Evolutionary conservation across 2,113 vertebrate species (phyloP).

Genomic region (Daboia siamensis): DNA sequence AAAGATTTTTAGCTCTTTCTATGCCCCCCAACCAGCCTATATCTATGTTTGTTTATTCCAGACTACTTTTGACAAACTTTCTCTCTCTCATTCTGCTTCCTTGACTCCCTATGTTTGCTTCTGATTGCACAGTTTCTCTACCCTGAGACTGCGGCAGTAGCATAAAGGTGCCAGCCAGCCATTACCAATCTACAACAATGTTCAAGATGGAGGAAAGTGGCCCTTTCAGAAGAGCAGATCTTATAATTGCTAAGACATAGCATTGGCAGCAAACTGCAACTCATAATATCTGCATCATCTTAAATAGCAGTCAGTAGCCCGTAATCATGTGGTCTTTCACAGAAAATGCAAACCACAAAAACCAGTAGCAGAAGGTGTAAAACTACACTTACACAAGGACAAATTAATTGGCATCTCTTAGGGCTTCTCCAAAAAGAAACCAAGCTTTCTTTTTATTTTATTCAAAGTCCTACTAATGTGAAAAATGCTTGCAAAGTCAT

Average conservation of each 20-base stretch:
- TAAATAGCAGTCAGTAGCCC: background rate
- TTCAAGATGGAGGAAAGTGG: background rate
- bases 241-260: background rate
- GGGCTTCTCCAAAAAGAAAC: conserved; percentile 37
- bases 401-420: background rate
- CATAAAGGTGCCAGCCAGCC: background rate
- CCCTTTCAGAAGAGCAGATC: background rate
- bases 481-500: conserved; percentile 65
- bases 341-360: background rate
- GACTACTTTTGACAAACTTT: background rate
- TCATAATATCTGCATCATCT: background rate
- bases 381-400: background rate
- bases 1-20: background rate
- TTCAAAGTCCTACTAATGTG: conserved; percentile 64
- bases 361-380: background rate
- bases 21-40: background rate
- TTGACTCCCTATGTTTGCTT: background rate
- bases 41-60: background rate
- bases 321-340: background rate
- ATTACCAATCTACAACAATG: background rate
- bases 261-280: background rate
- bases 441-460: conserved; percentile 55
- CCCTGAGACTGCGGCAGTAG: background rate
- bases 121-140: background rate
- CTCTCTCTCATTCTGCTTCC: background rate